These are phyloP conservation scores for Ariolimax columbianus DNA, from an alignment of 2,888 invertebrate genomes.

Conservation along the genomic window DNA sequence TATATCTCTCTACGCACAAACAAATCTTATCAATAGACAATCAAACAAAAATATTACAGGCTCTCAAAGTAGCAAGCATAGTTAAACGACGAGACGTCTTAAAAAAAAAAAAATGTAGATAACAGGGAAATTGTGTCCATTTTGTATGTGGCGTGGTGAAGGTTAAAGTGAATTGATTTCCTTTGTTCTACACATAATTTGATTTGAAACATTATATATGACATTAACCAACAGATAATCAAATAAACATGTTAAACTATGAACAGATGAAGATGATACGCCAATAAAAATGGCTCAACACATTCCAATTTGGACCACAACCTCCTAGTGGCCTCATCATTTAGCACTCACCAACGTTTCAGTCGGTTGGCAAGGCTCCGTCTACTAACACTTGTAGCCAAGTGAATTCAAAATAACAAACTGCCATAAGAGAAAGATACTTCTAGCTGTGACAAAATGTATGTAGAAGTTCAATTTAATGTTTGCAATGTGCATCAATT, in stretches of 20 bases:
- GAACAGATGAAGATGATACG: not conserved
- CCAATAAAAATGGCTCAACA: not conserved
- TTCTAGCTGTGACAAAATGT: too few relatives aligned
- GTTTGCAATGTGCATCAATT: not conserved
- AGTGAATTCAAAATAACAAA: not conserved
- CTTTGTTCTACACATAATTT: not conserved
- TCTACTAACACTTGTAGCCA: not conserved
- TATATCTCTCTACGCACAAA: too few relatives aligned
- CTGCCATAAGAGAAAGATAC: not conserved
- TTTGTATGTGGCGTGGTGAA: too few relatives aligned
- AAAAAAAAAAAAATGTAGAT: too few relatives aligned
- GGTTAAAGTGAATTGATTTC: too few relatives aligned
- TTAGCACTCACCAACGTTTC: constrained; percentile 6
- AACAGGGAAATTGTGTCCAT: too few relatives aligned
- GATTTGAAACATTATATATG: not conserved
- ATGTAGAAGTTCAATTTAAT: not conserved
- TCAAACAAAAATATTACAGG: too few relatives aligned
- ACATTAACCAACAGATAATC: not conserved
- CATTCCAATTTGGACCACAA: not conserved
- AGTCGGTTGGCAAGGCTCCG: constrained; percentile 2
- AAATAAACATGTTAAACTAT: not conserved
- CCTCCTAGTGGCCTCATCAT: constrained; percentile 12
- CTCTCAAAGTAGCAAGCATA: too few relatives aligned
- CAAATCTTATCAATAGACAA: too few relatives aligned
- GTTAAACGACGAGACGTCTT: too few relatives aligned